Evolutionary conservation across 64 coral and sea anemone genomes (phyloP).

Genomic region (Dendrophyllia cribrosa): DNA sequence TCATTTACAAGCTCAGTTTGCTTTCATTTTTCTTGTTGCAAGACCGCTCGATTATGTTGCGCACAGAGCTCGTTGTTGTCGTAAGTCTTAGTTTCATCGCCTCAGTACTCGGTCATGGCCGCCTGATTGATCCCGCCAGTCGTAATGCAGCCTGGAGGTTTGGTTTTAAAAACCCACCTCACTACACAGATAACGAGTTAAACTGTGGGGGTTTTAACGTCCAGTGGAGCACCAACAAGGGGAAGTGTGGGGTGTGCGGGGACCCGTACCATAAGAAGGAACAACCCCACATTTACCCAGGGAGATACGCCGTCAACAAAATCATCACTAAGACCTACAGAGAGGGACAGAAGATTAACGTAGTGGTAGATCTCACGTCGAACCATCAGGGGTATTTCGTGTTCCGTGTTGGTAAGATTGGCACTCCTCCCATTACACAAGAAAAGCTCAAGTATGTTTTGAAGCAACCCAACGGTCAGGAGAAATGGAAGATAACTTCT

Average conservation of each 20-base stretch:
- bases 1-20: too few species aligned
- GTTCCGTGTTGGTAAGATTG: conserved; percentile 76
- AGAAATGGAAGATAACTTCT: conserved; percentile 42
- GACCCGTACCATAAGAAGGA: conserved; percentile 50
- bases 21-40: too few species aligned
- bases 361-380: conserved; percentile 61
- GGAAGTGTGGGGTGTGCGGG: conserved; percentile 83
- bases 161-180: conserved; percentile 47
- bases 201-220: conserved; percentile 77
- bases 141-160: conserved; percentile 64
- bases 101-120: conserved; percentile 65
- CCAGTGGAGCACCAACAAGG: conserved; percentile 61
- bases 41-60: too few species aligned
- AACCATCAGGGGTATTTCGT: conserved; percentile 79
- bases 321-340: conserved; percentile 67
- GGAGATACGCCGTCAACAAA: conserved; percentile 44
- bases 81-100: not conserved
- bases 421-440: conserved; percentile 75
- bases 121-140: conserved; percentile 54
- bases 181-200: conserved; percentile 69
- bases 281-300: conserved; percentile 41
- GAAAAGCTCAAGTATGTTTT: conserved; percentile 65
- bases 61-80: not conserved
- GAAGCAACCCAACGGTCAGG: conserved; percentile 46
- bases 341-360: conserved; percentile 67